Conservation (phyloP, 2,797 vertebrate species). For the Halcyon leucocephala region DNA sequence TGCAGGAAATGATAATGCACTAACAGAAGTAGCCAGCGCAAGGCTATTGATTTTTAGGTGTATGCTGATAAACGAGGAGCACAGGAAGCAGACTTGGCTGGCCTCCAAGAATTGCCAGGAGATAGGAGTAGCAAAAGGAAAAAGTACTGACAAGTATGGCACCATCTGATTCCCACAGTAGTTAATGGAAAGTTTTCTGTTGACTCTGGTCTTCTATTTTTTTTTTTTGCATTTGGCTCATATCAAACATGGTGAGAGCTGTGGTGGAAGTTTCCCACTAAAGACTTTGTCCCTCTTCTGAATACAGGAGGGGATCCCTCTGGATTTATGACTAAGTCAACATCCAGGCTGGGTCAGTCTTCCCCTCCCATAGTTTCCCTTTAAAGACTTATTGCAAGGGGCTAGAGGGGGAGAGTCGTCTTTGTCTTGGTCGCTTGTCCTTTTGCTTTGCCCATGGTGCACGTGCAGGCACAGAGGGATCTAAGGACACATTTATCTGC, state of each 20-base stretch:
- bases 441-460: background rate
- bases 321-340: background rate
- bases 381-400: background rate
- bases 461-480: background rate
- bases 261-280: background rate
- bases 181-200: background rate
- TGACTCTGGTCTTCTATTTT: background rate
- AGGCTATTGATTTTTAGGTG: conserved; percentile 39
- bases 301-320: background rate
- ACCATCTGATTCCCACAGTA: background rate
- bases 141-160: background rate
- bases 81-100: conserved; percentile 19
- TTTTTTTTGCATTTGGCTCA: background rate
- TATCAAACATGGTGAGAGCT: background rate
- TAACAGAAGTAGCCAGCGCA: background rate
- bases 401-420: background rate
- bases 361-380: background rate
- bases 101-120: background rate
- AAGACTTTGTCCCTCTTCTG: background rate
- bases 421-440: background rate
- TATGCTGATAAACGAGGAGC: conserved; percentile 18
- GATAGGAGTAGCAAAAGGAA: background rate
- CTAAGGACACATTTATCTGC: background rate
- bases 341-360: background rate
- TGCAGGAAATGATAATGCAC: conserved; percentile 27